phyloP scores from a whole-genome alignment of 1,140 invertebrate species.

The Anadara kagoshimensis region DNA sequence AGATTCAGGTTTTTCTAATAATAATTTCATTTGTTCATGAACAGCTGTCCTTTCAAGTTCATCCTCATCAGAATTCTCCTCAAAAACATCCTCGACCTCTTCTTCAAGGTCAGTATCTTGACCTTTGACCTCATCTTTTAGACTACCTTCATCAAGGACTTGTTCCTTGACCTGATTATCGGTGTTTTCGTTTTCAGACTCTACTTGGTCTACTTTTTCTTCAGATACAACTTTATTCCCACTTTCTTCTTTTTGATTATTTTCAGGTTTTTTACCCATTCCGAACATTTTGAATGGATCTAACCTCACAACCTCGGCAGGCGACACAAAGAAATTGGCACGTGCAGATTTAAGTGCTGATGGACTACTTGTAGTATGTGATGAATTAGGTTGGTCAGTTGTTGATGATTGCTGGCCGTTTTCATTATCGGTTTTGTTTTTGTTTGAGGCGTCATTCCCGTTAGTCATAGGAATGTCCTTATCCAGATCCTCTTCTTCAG shows the following conservation, averaged over 20 bases:
- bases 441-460: not conserved
- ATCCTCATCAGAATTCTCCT: conserved; percentile 29
- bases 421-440: not conserved
- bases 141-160: conserved; percentile 78
- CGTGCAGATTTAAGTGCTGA: conserved; percentile 48
- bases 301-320: conserved; percentile 64
- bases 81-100: not conserved
- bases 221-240: conserved; percentile 11
- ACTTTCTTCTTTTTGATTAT: conserved; percentile 39
- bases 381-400: not conserved
- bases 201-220: conserved; percentile 1
- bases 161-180: conserved; percentile 79
- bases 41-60: conserved; percentile 70
- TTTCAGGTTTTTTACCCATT: conserved; percentile 50
- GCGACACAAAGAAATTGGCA: conserved; percentile 66
- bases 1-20: conserved; percentile 32
- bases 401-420: not conserved
- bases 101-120: conserved; percentile 12
- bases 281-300: conserved; percentile 68
- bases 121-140: conserved; percentile 10
- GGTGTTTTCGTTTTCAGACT: conserved; percentile 61
- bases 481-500: conserved; percentile 29
- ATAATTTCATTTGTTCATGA: conserved; percentile 58
- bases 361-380: conserved; percentile 27
- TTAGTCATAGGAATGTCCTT: not conserved